Base-by-base conservation (phyloP, 2,113 vertebrate species). In the Aegithalos caudatus region DNA sequence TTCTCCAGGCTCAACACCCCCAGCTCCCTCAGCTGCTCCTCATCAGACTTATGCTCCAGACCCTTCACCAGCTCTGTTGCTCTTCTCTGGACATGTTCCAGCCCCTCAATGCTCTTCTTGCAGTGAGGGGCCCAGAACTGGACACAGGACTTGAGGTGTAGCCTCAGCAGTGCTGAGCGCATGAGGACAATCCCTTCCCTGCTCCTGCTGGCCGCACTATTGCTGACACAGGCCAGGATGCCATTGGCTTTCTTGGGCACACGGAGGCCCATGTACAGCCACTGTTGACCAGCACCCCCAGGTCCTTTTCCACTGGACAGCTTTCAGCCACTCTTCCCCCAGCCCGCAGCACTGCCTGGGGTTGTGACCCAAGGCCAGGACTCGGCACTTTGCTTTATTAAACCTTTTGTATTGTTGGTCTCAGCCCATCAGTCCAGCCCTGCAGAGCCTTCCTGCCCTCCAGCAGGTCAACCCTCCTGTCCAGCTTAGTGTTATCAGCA, bases 91-190 rank as follows among this genome's bases (percentile, higher is more conserved):
- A 8, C 31, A 3, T 0, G 0, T 15, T 28, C 27, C 47, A 60
- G 35, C 15, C 4, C 54, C 9, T 74, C 40, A 3, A 0, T 50
- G 22, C 31, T 13, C 16, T 18, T 19, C 13, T 21, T 54, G 35
- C 9, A n/a, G 19, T 25, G 16, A 67, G 28, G 13, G 31, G 12
- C 23, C 35, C 54, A 48, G 48, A 54, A 18, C 22, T 25, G 42
- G 14, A 6, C n/a, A 21, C 7, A 14, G 31, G 0, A 6, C 7
- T 54, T 0, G 1, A 37, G 35, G 2, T 33, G 27, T 3, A 2
- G 35, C 27, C 4, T 81, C 47, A 13, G 19, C 42, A 67, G 12
- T 24, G 18, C 74, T 0, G 0, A 28, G 23, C 9, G 23, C 22
- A 23, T 47, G 10, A 28, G 25, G 4, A 35, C 62, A 27, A 1